Percentiles rank a stretch among this genome's conserved stretches.
Conservation (phyloP, 2,113 vertebrate genomes). For the Phylloscopus trochiloides region DNA sequence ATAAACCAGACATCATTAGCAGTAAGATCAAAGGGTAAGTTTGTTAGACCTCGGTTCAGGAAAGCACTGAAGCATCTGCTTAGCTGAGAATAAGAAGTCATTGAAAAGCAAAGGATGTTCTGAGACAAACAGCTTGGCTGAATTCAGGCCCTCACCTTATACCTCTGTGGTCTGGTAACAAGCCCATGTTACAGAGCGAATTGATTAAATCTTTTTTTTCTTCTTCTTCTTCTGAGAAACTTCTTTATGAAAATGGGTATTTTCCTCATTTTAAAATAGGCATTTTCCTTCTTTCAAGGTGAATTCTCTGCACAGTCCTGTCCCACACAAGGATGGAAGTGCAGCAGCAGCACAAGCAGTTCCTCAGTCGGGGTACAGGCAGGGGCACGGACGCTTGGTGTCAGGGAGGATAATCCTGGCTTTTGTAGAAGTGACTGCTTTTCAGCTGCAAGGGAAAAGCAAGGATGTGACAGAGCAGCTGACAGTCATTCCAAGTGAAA, state of each 20-base stretch:
- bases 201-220: neutral
- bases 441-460: neutral
- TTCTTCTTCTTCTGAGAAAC: neutral
- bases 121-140: neutral
- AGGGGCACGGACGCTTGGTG: rapidly evolving
- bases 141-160: neutral
- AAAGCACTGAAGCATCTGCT: neutral
- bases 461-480: neutral
- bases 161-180: neutral
- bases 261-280: neutral
- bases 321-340: neutral
- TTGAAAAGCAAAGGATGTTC: neutral
- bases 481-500: neutral
- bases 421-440: neutral
- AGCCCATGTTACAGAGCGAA: neutral
- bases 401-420: neutral
- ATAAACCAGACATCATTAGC: neutral
- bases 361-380: neutral
- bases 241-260: neutral
- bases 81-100: neutral
- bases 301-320: neutral
- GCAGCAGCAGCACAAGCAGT: neutral
- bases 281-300: neutral
- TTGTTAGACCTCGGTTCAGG: neutral
- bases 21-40: neutral